phyloP scores from a whole-genome alignment of 2,113 vertebrate genomes.

The Oryzias celebensis region DNA sequence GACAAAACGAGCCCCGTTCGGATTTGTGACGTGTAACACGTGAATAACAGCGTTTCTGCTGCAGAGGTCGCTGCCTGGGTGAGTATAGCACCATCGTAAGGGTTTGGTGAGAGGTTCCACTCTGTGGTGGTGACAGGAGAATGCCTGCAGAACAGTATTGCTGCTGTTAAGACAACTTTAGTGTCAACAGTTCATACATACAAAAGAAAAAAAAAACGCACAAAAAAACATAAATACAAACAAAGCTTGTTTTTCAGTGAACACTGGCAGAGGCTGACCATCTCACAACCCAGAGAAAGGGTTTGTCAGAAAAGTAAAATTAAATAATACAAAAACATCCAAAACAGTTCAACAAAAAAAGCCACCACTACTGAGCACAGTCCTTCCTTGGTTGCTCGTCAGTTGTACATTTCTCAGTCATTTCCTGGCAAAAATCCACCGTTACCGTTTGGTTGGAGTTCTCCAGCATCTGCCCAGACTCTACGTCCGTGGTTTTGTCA shows the following conservation, averaged over 20 bases:
- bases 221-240: conserved; percentile 77
- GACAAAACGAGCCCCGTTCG: conserved; percentile 82
- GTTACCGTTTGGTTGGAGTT: conserved; percentile 94
- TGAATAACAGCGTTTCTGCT: conserved; percentile 83
- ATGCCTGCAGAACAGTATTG: conserved; percentile 83
- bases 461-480: conserved; percentile 76
- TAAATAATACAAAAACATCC: conserved; percentile 69
- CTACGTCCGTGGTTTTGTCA: conserved; percentile 74
- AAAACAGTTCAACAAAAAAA: conserved; percentile 37
- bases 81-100: conserved; percentile 77
- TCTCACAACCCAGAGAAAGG: conserved; percentile 76
- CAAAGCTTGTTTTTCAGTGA: conserved; percentile 77
- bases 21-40: conserved; percentile 77
- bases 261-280: conserved; percentile 86
- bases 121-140: conserved; percentile 69
- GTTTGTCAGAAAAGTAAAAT: conserved; percentile 73
- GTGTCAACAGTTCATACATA: conserved; percentile 75
- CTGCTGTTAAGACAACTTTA: conserved; percentile 86
- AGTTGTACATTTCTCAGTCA: conserved; percentile 99
- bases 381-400: conserved; percentile 97
- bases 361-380: conserved; percentile 80
- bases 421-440: conserved; percentile 99
- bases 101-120: conserved; percentile 72
- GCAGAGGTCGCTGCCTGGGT: conserved; percentile 67
- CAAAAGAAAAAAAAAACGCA: conserved; percentile 33